Base-by-base conservation (phyloP, 1,140 invertebrate species). In the Cyrtorhinus lividipennis region DNA sequence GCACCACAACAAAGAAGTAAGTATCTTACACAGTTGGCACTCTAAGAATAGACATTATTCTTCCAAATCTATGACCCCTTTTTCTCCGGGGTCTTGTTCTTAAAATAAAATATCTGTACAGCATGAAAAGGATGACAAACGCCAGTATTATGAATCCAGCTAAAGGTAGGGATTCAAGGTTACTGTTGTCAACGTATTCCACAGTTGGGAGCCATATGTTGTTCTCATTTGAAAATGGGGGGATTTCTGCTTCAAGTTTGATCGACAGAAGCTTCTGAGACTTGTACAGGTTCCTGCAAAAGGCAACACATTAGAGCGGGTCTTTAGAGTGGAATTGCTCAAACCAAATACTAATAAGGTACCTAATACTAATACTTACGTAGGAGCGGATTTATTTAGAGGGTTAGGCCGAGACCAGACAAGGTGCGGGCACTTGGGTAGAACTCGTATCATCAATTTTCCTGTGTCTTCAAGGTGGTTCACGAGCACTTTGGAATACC, bases 401-500 rank as follows among this genome's bases (percentile, higher is more conserved):
- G 84, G 83, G 64, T 79, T 72, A 12, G 84, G 79, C 62, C 74
- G 73, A 48, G 83, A 77, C 74, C 79, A 83, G 2, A 74, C 73
- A 10, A 81, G 68, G 64, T 77, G 75, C 2, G 83, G 84, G 72
- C 87, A 90, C 15, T 76, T 69, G 44, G 85, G 83, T 58, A 89
- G 70, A 56, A 80, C 76, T 71, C 79, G 67, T 73, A 79, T 70
- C 72, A 76, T 65, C 64, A 74, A 71, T 38, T 75, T 75, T 58
- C 80, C 78, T 20, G 64, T 61, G n/a, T 65, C 59, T 53, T 57
- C 64, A 44, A 81, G 73, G 67, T 80, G 75, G 67, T 79, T 76
- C 65, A 82, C 79, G 5, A 88, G 70, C 13, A 90, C 86, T 77
- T 88, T 88, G 12, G 87, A 88, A 71, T 88, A 87, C 62, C 76